Percentiles rank a stretch among this genome's conserved stretches.
Conservation (phyloP, 2,888 invertebrate genomes). For the Drosophila percnosoma region DNA sequence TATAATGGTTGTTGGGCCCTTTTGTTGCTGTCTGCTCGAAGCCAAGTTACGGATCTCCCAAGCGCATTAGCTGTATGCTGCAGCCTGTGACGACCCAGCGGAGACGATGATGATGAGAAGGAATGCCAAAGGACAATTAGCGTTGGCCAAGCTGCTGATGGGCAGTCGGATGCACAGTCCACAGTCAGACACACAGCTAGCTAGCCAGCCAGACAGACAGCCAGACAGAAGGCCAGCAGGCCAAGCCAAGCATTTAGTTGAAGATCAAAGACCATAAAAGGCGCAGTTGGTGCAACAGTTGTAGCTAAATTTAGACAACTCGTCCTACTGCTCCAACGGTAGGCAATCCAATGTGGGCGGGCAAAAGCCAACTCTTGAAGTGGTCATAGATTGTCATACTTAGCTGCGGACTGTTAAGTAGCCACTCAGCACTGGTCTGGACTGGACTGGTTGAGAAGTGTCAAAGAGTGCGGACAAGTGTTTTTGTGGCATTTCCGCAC, state of each 20-base stretch:
- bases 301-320: slow-evolving; percentile 75
- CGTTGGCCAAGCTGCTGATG: slow-evolving; percentile 55
- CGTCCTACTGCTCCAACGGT: slow-evolving; percentile 23
- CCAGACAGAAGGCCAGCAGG: not conserved
- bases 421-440: slow-evolving; percentile 18
- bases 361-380: slow-evolving; percentile 39
- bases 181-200: slow-evolving; percentile 1
- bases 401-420: slow-evolving; percentile 43
- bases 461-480: slow-evolving; percentile 39
- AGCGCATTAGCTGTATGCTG: slow-evolving; percentile 53
- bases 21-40: slow-evolving; percentile 22
- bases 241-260: slow-evolving; percentile 38
- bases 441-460: slow-evolving; percentile 36
- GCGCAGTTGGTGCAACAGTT: slow-evolving; percentile 58
- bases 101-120: slow-evolving; percentile 63
- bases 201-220: slow-evolving; percentile 4
- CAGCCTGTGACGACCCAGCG: slow-evolving; percentile 19
- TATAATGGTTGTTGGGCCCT: slow-evolving; percentile 54
- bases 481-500: slow-evolving; percentile 73
- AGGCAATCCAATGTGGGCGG: slow-evolving; percentile 6
- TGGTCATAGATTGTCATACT: slow-evolving; percentile 75
- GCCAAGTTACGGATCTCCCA: slow-evolving; percentile 49
- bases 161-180: slow-evolving; percentile 24
- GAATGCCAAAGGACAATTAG: slow-evolving; percentile 79
- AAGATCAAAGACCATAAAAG: slow-evolving; percentile 76